These are phyloP conservation scores for Hemibagrus wyckioides DNA, from an alignment of 2,113 vertebrate genomes.

Conservation along the genomic window DNA sequence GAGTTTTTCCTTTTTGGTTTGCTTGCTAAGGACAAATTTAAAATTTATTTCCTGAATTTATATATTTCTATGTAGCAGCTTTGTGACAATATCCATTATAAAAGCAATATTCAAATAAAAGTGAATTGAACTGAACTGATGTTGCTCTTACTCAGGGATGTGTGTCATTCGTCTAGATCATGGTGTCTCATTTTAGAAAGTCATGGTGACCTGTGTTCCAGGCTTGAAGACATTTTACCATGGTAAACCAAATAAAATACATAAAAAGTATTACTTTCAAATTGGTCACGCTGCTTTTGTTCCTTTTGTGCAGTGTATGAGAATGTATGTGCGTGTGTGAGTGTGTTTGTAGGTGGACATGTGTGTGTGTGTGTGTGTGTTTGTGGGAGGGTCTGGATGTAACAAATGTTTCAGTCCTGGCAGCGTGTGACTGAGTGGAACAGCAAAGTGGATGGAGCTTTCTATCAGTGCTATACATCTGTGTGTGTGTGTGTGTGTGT, in stretches of 20 bases:
- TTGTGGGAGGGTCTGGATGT: constrained; percentile 10
- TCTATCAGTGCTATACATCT: constrained; percentile 40
- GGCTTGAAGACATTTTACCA: neutral
- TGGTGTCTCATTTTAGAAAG: neutral
- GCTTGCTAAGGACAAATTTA: too few relatives aligned
- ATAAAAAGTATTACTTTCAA: neutral
- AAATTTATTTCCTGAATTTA: too few relatives aligned
- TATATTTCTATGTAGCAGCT: too few relatives aligned
- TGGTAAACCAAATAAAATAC: neutral
- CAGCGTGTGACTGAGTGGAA: constrained; percentile 18
- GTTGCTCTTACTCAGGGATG: neutral
- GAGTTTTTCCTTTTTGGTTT: too few relatives aligned
- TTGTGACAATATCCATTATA: too few relatives aligned
- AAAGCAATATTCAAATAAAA: too few relatives aligned
- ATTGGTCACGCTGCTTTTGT: neutral
- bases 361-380: neutral
- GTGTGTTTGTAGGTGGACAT: neutral
- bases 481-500: constrained; percentile 34
- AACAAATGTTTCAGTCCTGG: constrained; percentile 19
- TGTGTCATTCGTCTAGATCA: neutral
- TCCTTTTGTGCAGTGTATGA: neutral
- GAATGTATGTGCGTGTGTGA: constrained; percentile 32
- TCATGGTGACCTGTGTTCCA: neutral
- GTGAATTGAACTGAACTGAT: neutral
- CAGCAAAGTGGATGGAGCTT: constrained; percentile 41